Evolutionary conservation across 2,888 invertebrate genomes (phyloP), one percentile per base, ranked within the genome.

Genomic region (Eupelmus urozonus): DNA sequence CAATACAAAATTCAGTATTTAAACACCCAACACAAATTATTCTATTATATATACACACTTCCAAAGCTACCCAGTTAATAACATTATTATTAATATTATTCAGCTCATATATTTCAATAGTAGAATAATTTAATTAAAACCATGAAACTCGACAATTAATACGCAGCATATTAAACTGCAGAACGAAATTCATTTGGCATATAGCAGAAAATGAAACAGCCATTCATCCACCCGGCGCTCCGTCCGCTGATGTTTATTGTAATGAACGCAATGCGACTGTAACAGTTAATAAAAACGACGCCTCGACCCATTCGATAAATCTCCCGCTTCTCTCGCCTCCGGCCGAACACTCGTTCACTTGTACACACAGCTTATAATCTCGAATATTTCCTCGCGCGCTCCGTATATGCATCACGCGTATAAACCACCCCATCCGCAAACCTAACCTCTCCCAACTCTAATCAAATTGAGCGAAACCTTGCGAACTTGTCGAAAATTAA

Each of bases 401-500:
- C 2, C 13, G n/a, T n/a, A 51, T 20, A 51, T 20, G 13, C 9
- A 4, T 20, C n/a, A 51, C 20, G 13, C 20, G 18, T 20, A 51
- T 18, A 51, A 51, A 18, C 20, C 2, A 34, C 5, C 16, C 45
- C 9, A 29, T 0, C 9, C 27, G 45, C 13, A 49, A 49, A 49
- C 2, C n/a, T n/a, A n/a, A n/a, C n/a, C n/a, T n/a, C n/a, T n/a
- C n/a, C n/a, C n/a, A n/a, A n/a, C n/a, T n/a, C n/a, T n/a, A n/a
- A n/a, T n/a, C n/a, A n/a, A n/a, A n/a, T n/a, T n/a, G n/a, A n/a
- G n/a, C n/a, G n/a, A n/a, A n/a, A n/a, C n/a, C n/a, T n/a, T n/a
- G n/a, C 20, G 27, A 13, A 42, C 3, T 1, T 1, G 16, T 59
- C 51, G 20, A 59, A 45, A 70, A 71, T 60, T 71, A 51, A 63